A percentile compares a stretch with the other conserved stretches of the same genome.
Evolutionary conservation across 2,797 vertebrate genomes (phyloP).

Genomic region (Myoxocephalus aenaeus): DNA sequence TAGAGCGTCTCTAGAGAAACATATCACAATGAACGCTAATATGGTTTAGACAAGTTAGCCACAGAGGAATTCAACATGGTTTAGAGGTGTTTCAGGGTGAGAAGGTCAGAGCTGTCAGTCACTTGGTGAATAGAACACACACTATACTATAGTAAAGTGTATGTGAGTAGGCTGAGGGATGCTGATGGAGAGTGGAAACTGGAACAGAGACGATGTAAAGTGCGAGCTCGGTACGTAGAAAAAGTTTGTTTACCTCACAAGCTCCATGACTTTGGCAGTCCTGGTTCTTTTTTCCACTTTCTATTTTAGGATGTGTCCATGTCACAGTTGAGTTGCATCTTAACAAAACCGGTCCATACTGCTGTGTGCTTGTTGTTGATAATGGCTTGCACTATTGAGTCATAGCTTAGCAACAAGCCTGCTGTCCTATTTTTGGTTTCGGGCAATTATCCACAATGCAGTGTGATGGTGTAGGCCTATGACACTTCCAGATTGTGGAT

Average conservation of each 20-base stretch:
- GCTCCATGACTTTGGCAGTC: neutral
- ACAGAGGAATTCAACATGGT: conserved; percentile 41
- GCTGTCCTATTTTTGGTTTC: conserved; percentile 75
- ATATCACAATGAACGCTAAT: conserved; percentile 32
- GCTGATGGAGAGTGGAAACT: conserved; percentile 17
- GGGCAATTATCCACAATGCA: conserved; percentile 75
- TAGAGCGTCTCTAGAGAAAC: conserved; percentile 46
- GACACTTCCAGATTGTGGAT: conserved; percentile 60
- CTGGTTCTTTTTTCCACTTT: conserved; percentile 13
- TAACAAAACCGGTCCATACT: conserved; percentile 41
- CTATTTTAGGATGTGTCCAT: conserved; percentile 51
- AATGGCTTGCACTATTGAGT: conserved; percentile 67
- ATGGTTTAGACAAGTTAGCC: conserved; percentile 36
- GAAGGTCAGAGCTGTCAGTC: conserved; percentile 55
- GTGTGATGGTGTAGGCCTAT: conserved; percentile 53
- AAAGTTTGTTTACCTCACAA: conserved; percentile 7
- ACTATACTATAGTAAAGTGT: conserved; percentile 5
- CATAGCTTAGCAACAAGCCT: conserved; percentile 78
- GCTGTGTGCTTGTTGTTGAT: conserved; percentile 57
- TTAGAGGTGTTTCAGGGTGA: conserved; percentile 43
- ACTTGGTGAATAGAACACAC: conserved; percentile 17
- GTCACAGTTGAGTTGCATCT: conserved; percentile 54
- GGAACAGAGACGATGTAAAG: conserved; percentile 28
- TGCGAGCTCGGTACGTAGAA: neutral
- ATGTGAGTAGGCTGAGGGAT: conserved; percentile 16